phyloP scores from a whole-genome alignment of 2,888 invertebrate species.

The Camptogramma bilineatum region DNA sequence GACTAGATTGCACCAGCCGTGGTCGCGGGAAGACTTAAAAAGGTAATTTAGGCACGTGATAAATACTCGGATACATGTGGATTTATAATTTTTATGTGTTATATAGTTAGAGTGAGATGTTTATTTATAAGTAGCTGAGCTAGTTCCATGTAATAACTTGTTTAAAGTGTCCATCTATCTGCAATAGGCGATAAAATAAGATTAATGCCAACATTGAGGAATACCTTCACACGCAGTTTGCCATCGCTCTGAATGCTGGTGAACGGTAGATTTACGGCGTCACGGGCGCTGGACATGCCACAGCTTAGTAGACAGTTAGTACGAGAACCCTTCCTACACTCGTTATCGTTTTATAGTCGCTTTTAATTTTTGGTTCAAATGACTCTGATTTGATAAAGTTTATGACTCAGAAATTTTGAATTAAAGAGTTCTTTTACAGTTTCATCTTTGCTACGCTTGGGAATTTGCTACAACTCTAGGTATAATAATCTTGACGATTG shows the following conservation, averaged over 20 bases:
- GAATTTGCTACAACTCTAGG: too few species aligned
- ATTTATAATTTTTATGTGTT: too few species aligned
- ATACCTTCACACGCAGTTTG: conserved; percentile 66
- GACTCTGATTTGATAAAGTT: neutral
- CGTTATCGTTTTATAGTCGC: conserved; percentile 15
- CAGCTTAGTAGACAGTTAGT: neutral
- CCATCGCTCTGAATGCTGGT: conserved; percentile 48
- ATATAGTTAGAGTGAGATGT: neutral
- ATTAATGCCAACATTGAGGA: conserved; percentile 61
- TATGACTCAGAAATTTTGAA: conserved; percentile 1
- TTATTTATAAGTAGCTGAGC: neutral
- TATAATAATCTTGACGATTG: too few species aligned
- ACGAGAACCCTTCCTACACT: conserved; percentile 21
- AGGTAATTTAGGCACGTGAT: too few species aligned
- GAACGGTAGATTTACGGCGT: conserved; percentile 43
- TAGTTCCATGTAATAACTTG: conserved; percentile 1
- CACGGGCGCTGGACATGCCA: conserved; percentile 26
- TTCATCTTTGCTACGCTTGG: neutral
- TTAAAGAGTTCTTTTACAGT: neutral
- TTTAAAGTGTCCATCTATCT: conserved; percentile 7
- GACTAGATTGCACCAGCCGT: too few species aligned
- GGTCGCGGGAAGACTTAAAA: too few species aligned
- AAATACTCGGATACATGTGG: too few species aligned
- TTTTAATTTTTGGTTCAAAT: conserved; percentile 13
- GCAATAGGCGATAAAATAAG: conserved; percentile 36